These are phyloP conservation scores for Myripristis jacobus DNA, from an alignment of 2,797 vertebrate species.

Conservation along the genomic window DNA sequence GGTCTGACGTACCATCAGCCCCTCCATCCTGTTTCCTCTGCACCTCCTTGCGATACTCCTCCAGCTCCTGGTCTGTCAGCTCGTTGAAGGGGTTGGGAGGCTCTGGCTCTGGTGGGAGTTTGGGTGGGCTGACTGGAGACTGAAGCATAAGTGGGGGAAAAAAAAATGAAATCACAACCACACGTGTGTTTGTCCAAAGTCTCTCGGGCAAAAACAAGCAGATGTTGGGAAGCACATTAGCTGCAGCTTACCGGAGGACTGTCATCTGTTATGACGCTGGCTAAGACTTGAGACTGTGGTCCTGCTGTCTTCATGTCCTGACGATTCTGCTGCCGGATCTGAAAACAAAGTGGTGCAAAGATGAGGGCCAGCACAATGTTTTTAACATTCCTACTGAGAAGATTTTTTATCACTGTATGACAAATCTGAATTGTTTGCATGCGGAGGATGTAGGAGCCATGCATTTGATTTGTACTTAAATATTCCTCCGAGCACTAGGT, in stretches of 20 bases:
- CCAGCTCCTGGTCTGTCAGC: conserved; percentile 95
- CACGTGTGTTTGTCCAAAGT: not conserved
- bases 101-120: conserved; percentile 84
- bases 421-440: no score
- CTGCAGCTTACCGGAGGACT: conserved; percentile 85
- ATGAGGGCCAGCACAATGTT: not conserved
- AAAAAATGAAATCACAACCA: conserved; percentile 24
- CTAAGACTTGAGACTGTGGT: conserved; percentile 95
- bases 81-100: conserved; percentile 96
- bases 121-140: conserved; percentile 87
- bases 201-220: not conserved
- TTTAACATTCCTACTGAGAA: not conserved
- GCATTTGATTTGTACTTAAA: no score
- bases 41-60: conserved; percentile 96
- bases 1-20: conserved; percentile 84
- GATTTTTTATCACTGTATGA: no score
- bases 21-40: conserved; percentile 90
- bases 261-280: conserved; percentile 90
- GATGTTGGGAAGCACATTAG: not conserved
- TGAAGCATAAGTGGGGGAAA: conserved; percentile 63
- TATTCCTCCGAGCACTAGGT: no score
- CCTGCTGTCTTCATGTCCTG: conserved; percentile 97
- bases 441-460: no score
- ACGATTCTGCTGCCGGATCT: conserved; percentile 97
- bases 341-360: conserved; percentile 11